Conservation (phyloP, 2,888 invertebrate species). For the Drosophila setosimentum region DNA sequence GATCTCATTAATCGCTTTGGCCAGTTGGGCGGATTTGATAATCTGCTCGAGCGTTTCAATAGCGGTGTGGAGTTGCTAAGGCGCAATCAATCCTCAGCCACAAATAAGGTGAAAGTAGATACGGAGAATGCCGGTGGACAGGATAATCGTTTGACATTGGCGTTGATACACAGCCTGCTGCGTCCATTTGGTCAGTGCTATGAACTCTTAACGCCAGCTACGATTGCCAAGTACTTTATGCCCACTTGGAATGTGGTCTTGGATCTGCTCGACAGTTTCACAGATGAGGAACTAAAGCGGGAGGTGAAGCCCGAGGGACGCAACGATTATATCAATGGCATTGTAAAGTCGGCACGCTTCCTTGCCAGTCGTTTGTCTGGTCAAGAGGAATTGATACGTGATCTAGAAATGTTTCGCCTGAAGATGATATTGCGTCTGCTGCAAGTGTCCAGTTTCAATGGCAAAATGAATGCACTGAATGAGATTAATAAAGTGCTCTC, state of each 20-base stretch:
- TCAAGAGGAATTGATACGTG: constrained; percentile 90
- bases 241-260: constrained; percentile 97
- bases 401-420: constrained; percentile 96
- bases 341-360: constrained; percentile 96
- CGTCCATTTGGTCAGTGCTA: constrained; percentile 97
- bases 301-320: constrained; percentile 97
- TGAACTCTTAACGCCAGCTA: constrained; percentile 94
- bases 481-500: constrained; percentile 99
- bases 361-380: constrained; percentile 93
- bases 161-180: constrained; percentile 92
- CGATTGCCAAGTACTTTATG: constrained; percentile 96
- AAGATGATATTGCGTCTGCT: constrained; percentile 97
- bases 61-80: constrained; percentile 88
- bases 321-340: constrained; percentile 97
- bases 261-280: constrained; percentile 94
- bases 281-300: constrained; percentile 97
- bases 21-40: constrained; percentile 94
- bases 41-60: constrained; percentile 93
- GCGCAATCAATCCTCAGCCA: constrained; percentile 85
- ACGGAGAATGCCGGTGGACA: constrained; percentile 63
- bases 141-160: constrained; percentile 88
- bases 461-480: constrained; percentile 99
- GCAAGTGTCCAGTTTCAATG: constrained; percentile 98
- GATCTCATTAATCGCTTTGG: constrained; percentile 98
- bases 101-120: constrained; percentile 66